Base-by-base conservation (phyloP, 2,113 vertebrate species). In the Pterocles orientalis region DNA sequence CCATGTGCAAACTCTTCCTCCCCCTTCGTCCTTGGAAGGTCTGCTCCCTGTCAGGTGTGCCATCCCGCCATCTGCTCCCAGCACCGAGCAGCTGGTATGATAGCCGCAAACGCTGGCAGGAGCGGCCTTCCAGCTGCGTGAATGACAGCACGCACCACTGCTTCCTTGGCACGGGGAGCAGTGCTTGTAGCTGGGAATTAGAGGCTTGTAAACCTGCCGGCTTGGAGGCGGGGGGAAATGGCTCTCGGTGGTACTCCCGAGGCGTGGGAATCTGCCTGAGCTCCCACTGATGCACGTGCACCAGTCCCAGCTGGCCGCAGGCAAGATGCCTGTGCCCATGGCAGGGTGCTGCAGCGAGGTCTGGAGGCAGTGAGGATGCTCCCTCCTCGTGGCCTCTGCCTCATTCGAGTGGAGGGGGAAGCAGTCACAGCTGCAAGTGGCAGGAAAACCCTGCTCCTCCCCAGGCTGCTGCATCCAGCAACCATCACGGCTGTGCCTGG, bases 51-150 rank as follows among this genome's bases (percentile, higher is more conserved):
- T 98, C 97, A 98, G 98, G 95, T 96, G 94, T 90, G 93, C 97
- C 93, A 90, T 97, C 89, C 72, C 21, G 94, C 98, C 98, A 98
- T 98, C 98, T 98, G 98, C 96, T 98, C 95, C 93, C 85, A 86
- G 96, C 93, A 91, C 94, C 19, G 73, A 98, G 95, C 87, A 96
- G 97, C 96, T 98, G 97, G 95, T 91, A n/a, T 70, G 66, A 89
- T 93, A 57, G 95, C 97, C 90, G 68, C 97, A 86, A 93, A 96
- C 41, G 84, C 97, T 98, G 98, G 98, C 97, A 96, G 97, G 96
- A 95, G 9, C 14, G 56, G 96, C 96, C 87, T 95, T 91, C 98
- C 98, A 97, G 98, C 94, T 72, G 95, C 39, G 94, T 97, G 97
- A 97, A 82, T 98, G 98, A 98, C 98, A 98, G 97, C 53, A 26